Percentiles rank a stretch among this genome's conserved stretches.
phyloP scores from a whole-genome alignment of 1,140 invertebrate genomes.

The Liolophura sinensis region DNA sequence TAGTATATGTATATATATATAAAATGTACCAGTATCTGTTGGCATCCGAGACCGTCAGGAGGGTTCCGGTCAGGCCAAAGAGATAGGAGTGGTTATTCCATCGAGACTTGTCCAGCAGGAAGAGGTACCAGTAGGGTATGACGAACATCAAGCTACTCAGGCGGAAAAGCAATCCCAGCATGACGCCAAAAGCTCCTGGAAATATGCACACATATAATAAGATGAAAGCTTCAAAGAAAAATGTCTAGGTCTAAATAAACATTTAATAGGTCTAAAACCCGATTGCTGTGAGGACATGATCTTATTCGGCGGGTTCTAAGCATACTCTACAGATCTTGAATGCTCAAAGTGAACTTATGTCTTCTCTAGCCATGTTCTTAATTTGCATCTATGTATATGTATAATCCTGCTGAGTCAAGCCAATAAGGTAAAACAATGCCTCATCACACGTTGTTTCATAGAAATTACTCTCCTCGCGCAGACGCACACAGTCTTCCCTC shows the following conservation, averaged over 20 bases:
- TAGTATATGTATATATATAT: slow-evolving; percentile 3
- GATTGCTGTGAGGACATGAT: no score
- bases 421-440: no score
- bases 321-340: no score
- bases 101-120: slow-evolving; percentile 82
- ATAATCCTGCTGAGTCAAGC: no score
- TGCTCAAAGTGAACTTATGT: no score
- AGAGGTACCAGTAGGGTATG: slow-evolving; percentile 84
- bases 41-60: slow-evolving; percentile 73
- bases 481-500: no score
- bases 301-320: no score
- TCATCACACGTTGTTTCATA: no score
- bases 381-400: no score
- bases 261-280: no score
- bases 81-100: slow-evolving; percentile 97
- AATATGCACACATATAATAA: background rate
- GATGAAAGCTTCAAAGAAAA: background rate
- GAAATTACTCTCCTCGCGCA: no score
- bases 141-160: slow-evolving; percentile 70
- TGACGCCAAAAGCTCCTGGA: slow-evolving; percentile 76
- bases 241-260: background rate
- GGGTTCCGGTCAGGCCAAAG: slow-evolving; percentile 75
- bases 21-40: slow-evolving; percentile 74
- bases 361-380: no score
- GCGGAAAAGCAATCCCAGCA: slow-evolving; percentile 75